A percentile compares a stretch with the other conserved stretches of the same genome.
These are phyloP conservation scores for Gambelia wislizenii DNA, from an alignment of 2,797 vertebrate genomes.

Conservation along the genomic window DNA sequence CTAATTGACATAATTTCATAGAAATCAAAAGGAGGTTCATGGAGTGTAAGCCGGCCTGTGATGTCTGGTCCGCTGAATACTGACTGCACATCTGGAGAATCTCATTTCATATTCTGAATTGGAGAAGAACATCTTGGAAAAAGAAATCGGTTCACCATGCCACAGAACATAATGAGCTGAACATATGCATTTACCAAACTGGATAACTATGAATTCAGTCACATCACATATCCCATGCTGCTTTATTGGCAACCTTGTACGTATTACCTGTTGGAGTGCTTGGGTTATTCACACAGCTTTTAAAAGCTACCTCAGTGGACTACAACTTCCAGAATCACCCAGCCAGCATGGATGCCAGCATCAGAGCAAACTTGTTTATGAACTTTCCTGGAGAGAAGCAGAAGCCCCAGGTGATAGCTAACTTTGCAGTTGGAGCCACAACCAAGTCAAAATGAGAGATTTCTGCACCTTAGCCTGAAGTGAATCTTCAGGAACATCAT, in stretches of 20 bases:
- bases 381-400: too few species aligned
- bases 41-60: not conserved
- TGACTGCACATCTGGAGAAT: not conserved
- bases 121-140: not conserved
- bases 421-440: not conserved
- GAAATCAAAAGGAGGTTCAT: constrained; percentile 5
- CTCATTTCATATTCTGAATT: not conserved
- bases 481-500: constrained; percentile 7
- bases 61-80: not conserved
- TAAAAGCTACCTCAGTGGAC: not conserved
- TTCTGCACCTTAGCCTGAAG: not conserved
- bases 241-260: not conserved
- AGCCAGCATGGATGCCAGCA: not conserved
- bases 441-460: not conserved
- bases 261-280: too few species aligned
- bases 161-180: not conserved
- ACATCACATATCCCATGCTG: not conserved
- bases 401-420: too few species aligned
- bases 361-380: too few species aligned
- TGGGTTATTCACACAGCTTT: not conserved
- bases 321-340: not conserved
- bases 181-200: not conserved
- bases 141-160: not conserved
- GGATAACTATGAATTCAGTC: not conserved
- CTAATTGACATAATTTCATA: not conserved